Conservation (phyloP, 2,888 invertebrate species). For the Hypolimnas misippus region DNA sequence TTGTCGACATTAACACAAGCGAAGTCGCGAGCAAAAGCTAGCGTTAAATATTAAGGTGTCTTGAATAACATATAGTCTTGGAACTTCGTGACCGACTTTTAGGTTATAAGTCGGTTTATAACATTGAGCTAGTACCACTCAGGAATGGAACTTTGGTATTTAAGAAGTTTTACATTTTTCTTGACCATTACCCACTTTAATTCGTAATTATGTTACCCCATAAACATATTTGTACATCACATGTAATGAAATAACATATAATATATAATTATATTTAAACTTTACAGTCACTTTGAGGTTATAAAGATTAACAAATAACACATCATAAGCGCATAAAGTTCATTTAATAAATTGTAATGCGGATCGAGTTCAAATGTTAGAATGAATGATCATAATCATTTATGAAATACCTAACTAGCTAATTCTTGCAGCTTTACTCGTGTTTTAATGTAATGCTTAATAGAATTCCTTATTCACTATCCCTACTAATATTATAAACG, state of each 20-base stretch:
- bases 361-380: conserved; percentile 24
- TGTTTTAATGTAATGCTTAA: not conserved
- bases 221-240: not conserved
- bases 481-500: too few relatives aligned
- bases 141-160: too few relatives aligned
- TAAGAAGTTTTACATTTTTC: too few relatives aligned
- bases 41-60: too few relatives aligned
- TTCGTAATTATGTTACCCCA: not conserved
- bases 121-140: too few relatives aligned
- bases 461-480: not conserved
- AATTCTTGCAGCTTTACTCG: not conserved
- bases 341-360: conserved; percentile 27
- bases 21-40: too few relatives aligned
- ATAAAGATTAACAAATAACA: conserved; percentile 7
- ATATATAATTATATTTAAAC: conserved; percentile 4
- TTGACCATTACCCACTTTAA: not conserved
- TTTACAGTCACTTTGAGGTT: not conserved
- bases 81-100: too few relatives aligned
- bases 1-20: too few relatives aligned
- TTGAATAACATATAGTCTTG: too few relatives aligned
- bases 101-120: too few relatives aligned
- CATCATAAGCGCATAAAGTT: conserved; percentile 21
- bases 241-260: not conserved
- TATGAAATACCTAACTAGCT: conserved; percentile 13
- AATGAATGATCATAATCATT: conserved; percentile 6